phyloP scores from a whole-genome alignment of 2,888 invertebrate genomes.

The Trachelus iudaicus region DNA sequence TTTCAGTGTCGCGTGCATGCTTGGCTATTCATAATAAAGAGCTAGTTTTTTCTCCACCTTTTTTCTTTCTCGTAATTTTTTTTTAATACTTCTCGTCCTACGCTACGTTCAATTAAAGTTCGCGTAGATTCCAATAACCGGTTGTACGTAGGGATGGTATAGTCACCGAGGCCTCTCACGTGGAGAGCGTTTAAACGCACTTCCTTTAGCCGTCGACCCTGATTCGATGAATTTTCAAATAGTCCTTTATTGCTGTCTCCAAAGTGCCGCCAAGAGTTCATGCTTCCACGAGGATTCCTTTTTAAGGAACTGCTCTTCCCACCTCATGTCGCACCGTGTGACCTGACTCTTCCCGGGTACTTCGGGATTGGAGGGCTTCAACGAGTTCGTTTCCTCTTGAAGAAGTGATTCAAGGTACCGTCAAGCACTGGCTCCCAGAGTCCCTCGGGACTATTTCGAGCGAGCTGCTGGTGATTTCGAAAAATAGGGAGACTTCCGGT shows the following conservation, averaged over 20 bases:
- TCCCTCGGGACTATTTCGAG: background rate
- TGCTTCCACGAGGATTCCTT: background rate
- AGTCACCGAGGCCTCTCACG: too few relatives aligned
- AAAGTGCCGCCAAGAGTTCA: background rate
- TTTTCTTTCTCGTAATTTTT: conserved; percentile 16
- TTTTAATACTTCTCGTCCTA: background rate
- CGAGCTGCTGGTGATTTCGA: background rate
- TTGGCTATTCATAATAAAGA: conserved; percentile 20
- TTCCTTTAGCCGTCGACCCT: background rate
- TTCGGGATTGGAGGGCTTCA: background rate
- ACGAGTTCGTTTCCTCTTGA: background rate
- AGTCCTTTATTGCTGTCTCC: background rate
- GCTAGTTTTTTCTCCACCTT: conserved; percentile 11
- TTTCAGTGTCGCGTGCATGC: conserved; percentile 5
- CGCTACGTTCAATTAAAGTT: background rate
- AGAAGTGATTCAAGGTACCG: background rate
- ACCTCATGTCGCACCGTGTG: background rate
- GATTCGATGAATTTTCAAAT: background rate
- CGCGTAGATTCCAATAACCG: background rate
- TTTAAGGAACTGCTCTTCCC: background rate
- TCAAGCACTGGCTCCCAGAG: background rate
- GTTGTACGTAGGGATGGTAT: too few relatives aligned
- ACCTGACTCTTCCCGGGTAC: background rate
- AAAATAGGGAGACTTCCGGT: background rate
- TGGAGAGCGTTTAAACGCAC: background rate